These are phyloP conservation scores for Aphidius ervi DNA, from an alignment of 1,140 invertebrate species.

Conservation along the genomic window DNA sequence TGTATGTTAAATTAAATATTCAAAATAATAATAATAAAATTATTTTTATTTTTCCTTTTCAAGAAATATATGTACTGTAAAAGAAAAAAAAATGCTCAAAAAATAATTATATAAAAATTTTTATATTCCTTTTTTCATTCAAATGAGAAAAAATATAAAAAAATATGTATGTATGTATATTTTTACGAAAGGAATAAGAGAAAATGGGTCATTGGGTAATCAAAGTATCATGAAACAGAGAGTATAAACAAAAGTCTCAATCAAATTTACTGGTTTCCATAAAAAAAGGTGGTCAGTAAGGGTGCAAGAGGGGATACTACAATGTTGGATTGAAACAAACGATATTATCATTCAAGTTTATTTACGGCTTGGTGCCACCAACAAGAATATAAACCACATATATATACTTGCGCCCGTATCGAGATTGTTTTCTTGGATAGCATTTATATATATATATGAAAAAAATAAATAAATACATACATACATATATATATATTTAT, in stretches of 20 bases:
- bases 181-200: too few relatives aligned
- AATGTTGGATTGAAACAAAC: constrained; percentile 13
- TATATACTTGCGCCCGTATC: constrained; percentile 1
- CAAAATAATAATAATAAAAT: background rate
- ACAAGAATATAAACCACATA: constrained; percentile 1
- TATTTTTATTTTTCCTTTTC: background rate
- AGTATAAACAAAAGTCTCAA: background rate
- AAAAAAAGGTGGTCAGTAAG: background rate
- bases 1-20: too few relatives aligned
- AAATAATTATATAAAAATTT: too few relatives aligned
- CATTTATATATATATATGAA: background rate
- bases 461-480: too few relatives aligned
- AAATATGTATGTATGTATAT: too few relatives aligned
- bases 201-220: constrained; percentile 3
- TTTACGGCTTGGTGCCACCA: constrained; percentile 2
- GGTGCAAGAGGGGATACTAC: background rate
- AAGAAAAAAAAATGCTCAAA: too few relatives aligned
- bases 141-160: too few relatives aligned
- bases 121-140: too few relatives aligned
- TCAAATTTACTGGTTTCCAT: constrained; percentile 11
- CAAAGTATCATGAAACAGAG: background rate
- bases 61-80: too few relatives aligned
- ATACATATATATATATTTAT: too few relatives aligned
- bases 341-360: constrained; percentile 13
- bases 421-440: constrained; percentile 1